Evolutionary conservation across 1,140 invertebrate genomes (phyloP).

Genomic region (Micrasema minimum): DNA sequence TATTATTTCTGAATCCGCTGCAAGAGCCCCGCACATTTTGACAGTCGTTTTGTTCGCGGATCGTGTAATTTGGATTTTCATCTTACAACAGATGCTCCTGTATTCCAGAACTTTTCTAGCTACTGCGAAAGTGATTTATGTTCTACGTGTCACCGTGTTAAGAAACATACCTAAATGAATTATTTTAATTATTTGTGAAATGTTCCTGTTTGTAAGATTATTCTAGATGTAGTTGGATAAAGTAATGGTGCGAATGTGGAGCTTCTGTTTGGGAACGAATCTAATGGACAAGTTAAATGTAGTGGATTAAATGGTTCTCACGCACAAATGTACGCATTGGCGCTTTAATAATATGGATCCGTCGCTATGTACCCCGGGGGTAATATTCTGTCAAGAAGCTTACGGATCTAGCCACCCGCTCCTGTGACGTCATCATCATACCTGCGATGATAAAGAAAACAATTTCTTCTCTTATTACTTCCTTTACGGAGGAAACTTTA

Average conservation of each 20-base stretch:
- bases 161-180: conserved; percentile 41
- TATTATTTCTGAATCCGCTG: neutral
- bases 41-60: conserved; percentile 28
- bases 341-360: neutral
- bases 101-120: neutral
- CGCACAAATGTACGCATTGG: conserved; percentile 18
- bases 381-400: too few relatives aligned
- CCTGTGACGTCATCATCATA: too few relatives aligned
- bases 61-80: conserved; percentile 32
- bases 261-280: conserved; percentile 19
- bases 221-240: conserved; percentile 8
- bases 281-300: conserved; percentile 34
- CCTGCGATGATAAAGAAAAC: too few relatives aligned
- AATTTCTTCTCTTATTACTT: too few relatives aligned
- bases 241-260: conserved; percentile 11
- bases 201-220: conserved; percentile 14
- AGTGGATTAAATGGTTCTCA: conserved; percentile 29
- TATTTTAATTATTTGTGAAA: conserved; percentile 22
- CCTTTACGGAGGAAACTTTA: too few relatives aligned
- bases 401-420: too few relatives aligned
- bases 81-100: conserved; percentile 23
- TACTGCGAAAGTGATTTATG: conserved; percentile 29
- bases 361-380: too few relatives aligned
- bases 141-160: conserved; percentile 27
- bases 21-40: conserved; percentile 5